phyloP scores from a whole-genome alignment of 2,113 vertebrate genomes.

The Piliocolobus tephrosceles region DNA sequence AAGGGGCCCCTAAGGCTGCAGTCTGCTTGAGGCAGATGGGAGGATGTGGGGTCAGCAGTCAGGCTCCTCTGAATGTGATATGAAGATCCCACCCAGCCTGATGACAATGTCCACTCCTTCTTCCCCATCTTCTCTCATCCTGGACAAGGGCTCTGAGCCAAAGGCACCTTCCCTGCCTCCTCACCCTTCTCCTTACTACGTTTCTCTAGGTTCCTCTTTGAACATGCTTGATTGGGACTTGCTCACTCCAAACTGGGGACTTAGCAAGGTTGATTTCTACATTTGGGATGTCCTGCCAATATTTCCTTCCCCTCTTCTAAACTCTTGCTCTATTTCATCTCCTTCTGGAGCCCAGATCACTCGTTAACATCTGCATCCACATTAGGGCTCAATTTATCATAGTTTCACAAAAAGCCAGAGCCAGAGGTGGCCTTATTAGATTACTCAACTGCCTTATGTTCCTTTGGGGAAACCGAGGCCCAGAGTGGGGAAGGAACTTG shows the following conservation, averaged over 20 bases:
- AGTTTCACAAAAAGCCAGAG: neutral
- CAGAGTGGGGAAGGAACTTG: neutral
- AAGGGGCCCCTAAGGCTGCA: neutral
- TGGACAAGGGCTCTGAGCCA: neutral
- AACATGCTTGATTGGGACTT: neutral
- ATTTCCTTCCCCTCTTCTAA: neutral
- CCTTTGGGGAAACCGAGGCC: conserved; percentile 26
- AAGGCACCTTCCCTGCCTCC: neutral
- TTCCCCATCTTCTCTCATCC: neutral
- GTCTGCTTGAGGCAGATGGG: neutral
- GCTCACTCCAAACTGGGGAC: neutral
- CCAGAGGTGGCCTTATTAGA: neutral
- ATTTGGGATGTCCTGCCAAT: neutral
- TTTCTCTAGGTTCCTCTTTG: neutral
- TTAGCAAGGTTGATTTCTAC: neutral
- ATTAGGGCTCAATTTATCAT: neutral
- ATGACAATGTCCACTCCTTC: neutral
- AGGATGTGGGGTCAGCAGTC: neutral
- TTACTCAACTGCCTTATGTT: neutral
- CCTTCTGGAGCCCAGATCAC: neutral
- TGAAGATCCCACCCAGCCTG: neutral
- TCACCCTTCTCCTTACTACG: neutral
- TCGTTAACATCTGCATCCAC: neutral
- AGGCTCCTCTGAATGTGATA: neutral
- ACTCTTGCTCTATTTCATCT: neutral